Base-by-base conservation (phyloP, 2,797 vertebrate genomes). In the Danio kyathit region DNA sequence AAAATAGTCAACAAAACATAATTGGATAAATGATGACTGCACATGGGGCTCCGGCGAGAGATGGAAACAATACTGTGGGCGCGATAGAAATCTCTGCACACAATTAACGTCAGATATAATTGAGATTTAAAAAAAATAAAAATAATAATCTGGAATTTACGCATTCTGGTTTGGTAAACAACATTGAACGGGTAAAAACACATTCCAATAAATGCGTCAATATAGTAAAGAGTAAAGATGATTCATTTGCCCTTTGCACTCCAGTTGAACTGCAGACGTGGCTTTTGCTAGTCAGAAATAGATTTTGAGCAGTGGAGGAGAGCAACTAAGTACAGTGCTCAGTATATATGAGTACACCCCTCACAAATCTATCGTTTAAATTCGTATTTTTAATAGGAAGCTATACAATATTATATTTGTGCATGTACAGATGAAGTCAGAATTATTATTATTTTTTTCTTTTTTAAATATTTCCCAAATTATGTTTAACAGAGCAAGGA, bases 1-100 rank as follows among this genome's bases (percentile, higher is more conserved):
- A 87, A 87, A 88, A 83, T 82, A 85, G 80, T 85, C 86, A 86
- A 84, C 84, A 85, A 72, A 82, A 75, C 82, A 60, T 83, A 88
- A 86, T 88, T 87, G 81, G 79, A 85, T 84, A 84, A 85, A 87
- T 69, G 81, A 85, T 80, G 76, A 82, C 73, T 84, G 79, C 76
- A 80, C 79, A 64, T 65, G 73, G 72, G 66, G 61, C 51, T 79
- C 67, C 54, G 29, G 64, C 41, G 72, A 43, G 49, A 49, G 40
- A 41, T 46, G 44, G 40, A 83, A 54, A 81, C 78, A 71, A 81
- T 76, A 52, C 73, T 79, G 72, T 57, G 72, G 76, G 56, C 76
- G 79, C 67, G 60, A 70, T 73, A 59, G 87, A 80, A 74, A 79
- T 44, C 16, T 41, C 46, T 11, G 21, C 46, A 49, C 41, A 14